A percentile compares a stretch with the other conserved stretches of the same genome.
Conservation (phyloP, 2,113 vertebrate genomes). For the Mesoclemmys tuberculata region DNA sequence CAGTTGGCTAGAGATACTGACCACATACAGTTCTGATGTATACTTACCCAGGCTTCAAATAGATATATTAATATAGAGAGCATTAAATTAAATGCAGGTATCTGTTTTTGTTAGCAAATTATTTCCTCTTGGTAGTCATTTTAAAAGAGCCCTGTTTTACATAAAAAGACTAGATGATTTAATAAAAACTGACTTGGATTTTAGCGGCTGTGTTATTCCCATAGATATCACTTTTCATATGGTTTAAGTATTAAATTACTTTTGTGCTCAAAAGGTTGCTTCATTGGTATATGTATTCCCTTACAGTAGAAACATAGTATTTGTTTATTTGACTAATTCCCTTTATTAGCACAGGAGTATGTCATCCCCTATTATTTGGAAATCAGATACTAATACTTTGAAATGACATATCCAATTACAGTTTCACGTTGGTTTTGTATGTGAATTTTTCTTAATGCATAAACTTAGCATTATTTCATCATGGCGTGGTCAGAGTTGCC, state of each 20-base stretch:
- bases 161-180: conserved; percentile 74
- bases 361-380: conserved; percentile 69
- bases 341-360: conserved; percentile 60
- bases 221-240: conserved; percentile 82
- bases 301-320: conserved; percentile 76
- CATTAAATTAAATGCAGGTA: conserved; percentile 46
- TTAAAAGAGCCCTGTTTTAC: conserved; percentile 66
- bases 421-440: conserved; percentile 12
- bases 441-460: background rate
- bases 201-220: conserved; percentile 82
- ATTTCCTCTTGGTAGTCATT: conserved; percentile 76
- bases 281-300: conserved; percentile 70
- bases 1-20: background rate
- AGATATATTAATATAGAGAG: background rate
- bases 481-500: conserved; percentile 30
- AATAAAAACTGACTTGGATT: conserved; percentile 79
- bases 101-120: conserved; percentile 55
- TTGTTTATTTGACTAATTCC: conserved; percentile 71
- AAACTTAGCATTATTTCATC: conserved; percentile 36
- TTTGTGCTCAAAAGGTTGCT: conserved; percentile 78
- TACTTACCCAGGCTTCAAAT: background rate
- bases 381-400: conserved; percentile 62
- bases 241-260: conserved; percentile 77
- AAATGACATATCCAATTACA: conserved; percentile 70
- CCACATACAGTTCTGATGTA: background rate